Evolutionary conservation across 2,113 vertebrate genomes (phyloP).

Genomic region (Bos javanicus): DNA sequence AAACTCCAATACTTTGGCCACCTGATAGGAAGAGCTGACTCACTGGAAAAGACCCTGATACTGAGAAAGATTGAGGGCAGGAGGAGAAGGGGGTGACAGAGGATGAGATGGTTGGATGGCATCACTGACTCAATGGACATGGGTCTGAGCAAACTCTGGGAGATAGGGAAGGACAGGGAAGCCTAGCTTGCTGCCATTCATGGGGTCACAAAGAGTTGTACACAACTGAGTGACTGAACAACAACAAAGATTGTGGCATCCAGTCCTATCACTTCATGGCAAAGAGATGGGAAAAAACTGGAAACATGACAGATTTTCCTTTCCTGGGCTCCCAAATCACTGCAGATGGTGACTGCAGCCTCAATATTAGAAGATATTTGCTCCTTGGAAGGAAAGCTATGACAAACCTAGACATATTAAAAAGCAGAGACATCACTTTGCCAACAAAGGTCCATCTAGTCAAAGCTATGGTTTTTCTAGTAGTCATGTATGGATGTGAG

Average conservation of each 20-base stretch:
- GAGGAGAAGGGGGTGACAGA: neutral
- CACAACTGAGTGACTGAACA: neutral
- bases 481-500: neutral
- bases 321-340: neutral
- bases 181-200: neutral
- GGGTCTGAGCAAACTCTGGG: neutral
- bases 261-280: neutral
- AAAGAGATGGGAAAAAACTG: neutral
- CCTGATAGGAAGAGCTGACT: neutral
- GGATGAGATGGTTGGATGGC: neutral
- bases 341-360: neutral
- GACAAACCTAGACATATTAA: neutral
- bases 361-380: neutral
- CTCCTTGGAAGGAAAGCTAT: neutral
- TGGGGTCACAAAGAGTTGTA: neutral
- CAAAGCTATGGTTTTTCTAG: neutral
- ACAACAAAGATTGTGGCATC: neutral
- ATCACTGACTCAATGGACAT: neutral
- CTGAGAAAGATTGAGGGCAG: neutral
- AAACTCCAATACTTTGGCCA: neutral
- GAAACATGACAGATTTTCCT: neutral
- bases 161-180: neutral
- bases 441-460: neutral
- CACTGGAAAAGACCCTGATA: neutral
- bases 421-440: neutral